phyloP scores from a whole-genome alignment of 2,797 vertebrate species.

The Falco berigora region DNA sequence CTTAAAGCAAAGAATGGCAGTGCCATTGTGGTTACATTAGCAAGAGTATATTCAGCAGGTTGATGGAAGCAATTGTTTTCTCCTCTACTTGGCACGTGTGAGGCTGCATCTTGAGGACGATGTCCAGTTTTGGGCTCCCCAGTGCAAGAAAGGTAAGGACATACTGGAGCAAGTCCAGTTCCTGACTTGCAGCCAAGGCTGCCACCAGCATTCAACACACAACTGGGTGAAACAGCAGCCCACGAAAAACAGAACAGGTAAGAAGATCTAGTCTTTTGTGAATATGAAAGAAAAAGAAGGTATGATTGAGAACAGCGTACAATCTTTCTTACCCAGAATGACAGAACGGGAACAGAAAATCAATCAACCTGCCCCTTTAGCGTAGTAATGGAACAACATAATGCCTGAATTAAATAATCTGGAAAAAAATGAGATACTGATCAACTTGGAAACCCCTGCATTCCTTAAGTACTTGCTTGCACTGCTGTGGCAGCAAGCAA shows the following conservation, averaged over 20 bases:
- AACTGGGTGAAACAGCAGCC: not conserved
- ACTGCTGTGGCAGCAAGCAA: not conserved
- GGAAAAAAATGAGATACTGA: not conserved
- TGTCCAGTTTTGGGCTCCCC: not conserved
- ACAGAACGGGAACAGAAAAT: not conserved
- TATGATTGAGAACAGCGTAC: not conserved
- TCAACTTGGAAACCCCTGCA: not conserved
- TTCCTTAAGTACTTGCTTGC: not conserved
- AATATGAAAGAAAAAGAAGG: not conserved
- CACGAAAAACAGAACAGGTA: not conserved
- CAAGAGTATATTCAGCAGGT: not conserved
- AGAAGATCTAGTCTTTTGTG: not conserved
- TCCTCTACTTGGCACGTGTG: not conserved
- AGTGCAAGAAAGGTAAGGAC: not conserved
- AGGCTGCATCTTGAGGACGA: not conserved
- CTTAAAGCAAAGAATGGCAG: not conserved
- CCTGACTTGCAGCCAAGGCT: not conserved
- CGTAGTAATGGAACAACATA: not conserved
- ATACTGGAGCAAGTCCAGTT: not conserved
- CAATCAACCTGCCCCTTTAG: not conserved
- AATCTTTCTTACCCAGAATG: not conserved
- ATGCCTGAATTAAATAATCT: not conserved
- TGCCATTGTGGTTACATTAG: not conserved
- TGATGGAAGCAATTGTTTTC: not conserved
- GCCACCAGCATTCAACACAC: rapidly evolving